These are phyloP conservation scores for Myotis brandtii DNA, from an alignment of 2,113 vertebrate species.

Conservation along the genomic window DNA sequence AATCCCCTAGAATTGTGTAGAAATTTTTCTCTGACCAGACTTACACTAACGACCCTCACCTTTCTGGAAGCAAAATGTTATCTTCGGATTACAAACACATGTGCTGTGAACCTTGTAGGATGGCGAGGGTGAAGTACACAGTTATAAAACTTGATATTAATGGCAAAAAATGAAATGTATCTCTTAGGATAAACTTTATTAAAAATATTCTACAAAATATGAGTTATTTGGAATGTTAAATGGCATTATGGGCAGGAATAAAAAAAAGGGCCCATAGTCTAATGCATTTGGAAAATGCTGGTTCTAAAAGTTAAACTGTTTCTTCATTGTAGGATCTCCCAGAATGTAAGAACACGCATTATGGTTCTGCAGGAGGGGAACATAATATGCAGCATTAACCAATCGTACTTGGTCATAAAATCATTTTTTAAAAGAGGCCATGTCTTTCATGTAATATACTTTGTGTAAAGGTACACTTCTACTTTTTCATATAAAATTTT, in stretches of 20 bases:
- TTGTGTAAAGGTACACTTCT: constrained; percentile 14
- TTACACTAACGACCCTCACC: background rate
- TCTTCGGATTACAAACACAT: background rate
- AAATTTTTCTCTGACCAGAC: background rate
- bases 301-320: constrained; percentile 24
- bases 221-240: background rate
- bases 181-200: background rate
- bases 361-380: background rate
- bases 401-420: background rate
- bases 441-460: constrained; percentile 21
- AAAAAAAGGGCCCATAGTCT: background rate
- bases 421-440: background rate
- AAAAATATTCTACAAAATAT: constrained; percentile 42
- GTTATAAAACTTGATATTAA: background rate
- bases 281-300: background rate
- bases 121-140: background rate
- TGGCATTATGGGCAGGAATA: background rate
- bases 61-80: background rate
- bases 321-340: background rate
- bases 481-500: constrained; percentile 24
- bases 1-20: background rate
- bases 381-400: background rate
- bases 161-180: background rate
- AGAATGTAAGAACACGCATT: background rate
- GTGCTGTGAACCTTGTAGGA: background rate